Base-by-base conservation (phyloP, 1,140 invertebrate species). In the Zaprionus vittiger region DNA sequence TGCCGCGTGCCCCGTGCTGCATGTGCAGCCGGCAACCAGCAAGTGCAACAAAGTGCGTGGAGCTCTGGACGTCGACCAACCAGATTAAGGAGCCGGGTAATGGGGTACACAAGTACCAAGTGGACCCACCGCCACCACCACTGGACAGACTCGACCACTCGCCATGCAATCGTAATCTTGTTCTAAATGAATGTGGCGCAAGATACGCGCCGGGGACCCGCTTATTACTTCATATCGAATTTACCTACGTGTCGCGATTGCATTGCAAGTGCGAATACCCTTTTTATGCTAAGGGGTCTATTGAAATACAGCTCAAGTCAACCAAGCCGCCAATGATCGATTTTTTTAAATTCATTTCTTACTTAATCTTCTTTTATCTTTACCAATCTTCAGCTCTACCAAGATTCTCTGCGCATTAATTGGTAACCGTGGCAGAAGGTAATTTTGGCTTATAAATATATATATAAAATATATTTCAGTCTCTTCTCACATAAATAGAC, bases 151-250 rank as follows among this genome's bases (percentile, higher is more conserved):
- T 78, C 74, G 61, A 77, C 63, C 66, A 76, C 68, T 70, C 61
- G 66, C 57, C 34, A 61, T 56, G 71, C 61, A 81, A 80, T 76
- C 62, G 73, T 80, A 80, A 85, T 90, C 85, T 81, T 79, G 85
- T 89, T 89, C 85, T 89, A 89, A 89, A 77, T 77, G 70, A 90
- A 74, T 84, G 81, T 89, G 85, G 64, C 76, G 85, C 85, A 89
- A 89, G 85, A 90, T 84, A 74, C 57, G 59, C 68, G 37, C 68
- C 71, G 41, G 60, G 34, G 60, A 47, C 54, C 69, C 72, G 56
- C 76, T 62, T 90, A 90, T 89, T 90, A 90, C 85, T 89, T 85
- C 85, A 89, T 75, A 77, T 85, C 67, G 79, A 81, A 80, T 81
- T 89, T 84, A 74, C 74, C 84, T 89, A 87, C 80, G 74, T 79